These are phyloP conservation scores for Anseranas semipalmata DNA, from an alignment of 2,113 vertebrate genomes.

Conservation along the genomic window DNA sequence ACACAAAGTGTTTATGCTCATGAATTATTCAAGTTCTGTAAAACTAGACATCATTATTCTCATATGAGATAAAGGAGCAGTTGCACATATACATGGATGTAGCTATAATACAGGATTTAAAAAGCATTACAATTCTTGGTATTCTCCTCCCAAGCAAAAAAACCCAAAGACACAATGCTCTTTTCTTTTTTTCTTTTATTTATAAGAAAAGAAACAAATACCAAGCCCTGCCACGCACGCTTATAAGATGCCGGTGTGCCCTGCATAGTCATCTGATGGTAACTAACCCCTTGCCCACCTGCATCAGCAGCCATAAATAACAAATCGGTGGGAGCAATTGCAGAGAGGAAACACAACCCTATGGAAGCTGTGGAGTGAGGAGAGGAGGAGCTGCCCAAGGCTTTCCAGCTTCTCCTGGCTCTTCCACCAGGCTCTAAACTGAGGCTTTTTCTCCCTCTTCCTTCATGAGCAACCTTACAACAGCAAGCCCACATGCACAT, in stretches of 20 bases:
- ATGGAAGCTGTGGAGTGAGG: background rate
- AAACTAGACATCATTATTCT: conserved; percentile 20
- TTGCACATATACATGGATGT: background rate
- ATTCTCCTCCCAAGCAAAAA: background rate
- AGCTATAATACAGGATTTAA: background rate
- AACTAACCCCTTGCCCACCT: background rate
- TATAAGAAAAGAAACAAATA: background rate
- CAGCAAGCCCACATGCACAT: background rate
- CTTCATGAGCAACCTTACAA: background rate
- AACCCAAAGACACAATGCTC: background rate
- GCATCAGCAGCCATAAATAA: fast-evolving
- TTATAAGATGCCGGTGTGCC: background rate
- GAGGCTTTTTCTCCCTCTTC: background rate
- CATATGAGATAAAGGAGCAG: background rate
- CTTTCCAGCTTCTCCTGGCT: background rate
- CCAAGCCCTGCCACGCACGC: background rate
- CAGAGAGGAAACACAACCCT: background rate
- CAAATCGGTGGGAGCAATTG: background rate
- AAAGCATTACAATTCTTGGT: background rate
- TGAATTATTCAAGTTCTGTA: conserved; percentile 53
- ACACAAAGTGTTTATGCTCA: background rate
- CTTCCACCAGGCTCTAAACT: fast-evolving
- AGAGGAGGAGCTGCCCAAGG: background rate
- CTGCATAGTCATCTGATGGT: fast-evolving
- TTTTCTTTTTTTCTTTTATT: background rate